These are phyloP conservation scores for Malurus alboscapulatus DNA, from an alignment of 2,113 vertebrate genomes.

Conservation along the genomic window DNA sequence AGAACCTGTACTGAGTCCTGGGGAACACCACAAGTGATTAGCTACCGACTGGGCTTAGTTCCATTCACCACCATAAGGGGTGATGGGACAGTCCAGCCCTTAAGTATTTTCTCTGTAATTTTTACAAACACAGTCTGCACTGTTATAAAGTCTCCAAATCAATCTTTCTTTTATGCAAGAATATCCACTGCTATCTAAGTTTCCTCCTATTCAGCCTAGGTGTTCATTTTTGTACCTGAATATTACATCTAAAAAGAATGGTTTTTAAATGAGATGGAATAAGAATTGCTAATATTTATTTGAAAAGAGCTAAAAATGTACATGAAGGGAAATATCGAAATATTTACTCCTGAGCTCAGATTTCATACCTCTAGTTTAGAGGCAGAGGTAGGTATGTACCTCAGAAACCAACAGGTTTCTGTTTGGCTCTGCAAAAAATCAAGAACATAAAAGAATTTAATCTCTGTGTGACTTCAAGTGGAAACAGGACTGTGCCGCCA, in stretches of 20 bases:
- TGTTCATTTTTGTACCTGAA: background rate
- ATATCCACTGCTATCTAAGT: background rate
- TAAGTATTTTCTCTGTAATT: background rate
- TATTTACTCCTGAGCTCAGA: background rate
- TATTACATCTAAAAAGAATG: background rate
- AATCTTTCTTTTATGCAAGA: background rate
- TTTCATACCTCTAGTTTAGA: background rate
- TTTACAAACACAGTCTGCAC: background rate
- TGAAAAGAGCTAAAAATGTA: background rate
- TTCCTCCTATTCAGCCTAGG: background rate
- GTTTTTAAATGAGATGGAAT: background rate
- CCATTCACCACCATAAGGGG: no score
- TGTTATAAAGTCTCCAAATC: background rate
- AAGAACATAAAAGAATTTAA: background rate
- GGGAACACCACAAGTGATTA: background rate
- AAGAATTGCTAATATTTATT: background rate
- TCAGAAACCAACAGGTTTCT: background rate
- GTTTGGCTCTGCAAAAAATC: background rate
- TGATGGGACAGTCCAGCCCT: background rate
- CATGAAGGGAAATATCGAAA: background rate
- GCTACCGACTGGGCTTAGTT: background rate
- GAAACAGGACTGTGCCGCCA: background rate
- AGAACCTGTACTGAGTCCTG: background rate
- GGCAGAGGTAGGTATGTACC: rapidly evolving
- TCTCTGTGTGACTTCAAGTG: background rate